These are phyloP conservation scores for Halichoeres trimaculatus DNA, from an alignment of 2,113 vertebrate species.

Conservation along the genomic window DNA sequence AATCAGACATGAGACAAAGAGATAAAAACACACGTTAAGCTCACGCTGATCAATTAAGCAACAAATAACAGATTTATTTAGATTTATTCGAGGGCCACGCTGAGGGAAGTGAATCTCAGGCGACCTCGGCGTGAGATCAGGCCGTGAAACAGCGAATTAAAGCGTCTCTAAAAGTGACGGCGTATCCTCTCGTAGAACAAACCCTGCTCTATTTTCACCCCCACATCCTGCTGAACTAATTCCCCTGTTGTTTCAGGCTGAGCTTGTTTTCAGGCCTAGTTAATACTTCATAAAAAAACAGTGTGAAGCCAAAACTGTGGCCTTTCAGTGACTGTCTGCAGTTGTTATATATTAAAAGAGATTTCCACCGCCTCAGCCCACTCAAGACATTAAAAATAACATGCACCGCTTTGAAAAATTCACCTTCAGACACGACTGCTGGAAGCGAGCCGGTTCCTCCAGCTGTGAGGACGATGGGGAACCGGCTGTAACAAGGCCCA, in stretches of 20 bases:
- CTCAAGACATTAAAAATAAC: neutral
- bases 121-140: neutral
- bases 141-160: neutral
- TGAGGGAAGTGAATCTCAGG: too few species aligned
- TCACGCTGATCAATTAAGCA: slow-evolving; percentile 4
- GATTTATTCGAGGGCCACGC: too few species aligned
- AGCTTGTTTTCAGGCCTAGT: neutral
- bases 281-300: neutral
- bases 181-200: neutral
- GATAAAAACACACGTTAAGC: slow-evolving; percentile 18
- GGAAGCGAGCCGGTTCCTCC: neutral
- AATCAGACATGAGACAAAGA: slow-evolving; percentile 10
- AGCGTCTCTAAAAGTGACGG: neutral
- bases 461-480: neutral
- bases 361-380: neutral
- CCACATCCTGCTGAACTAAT: neutral
- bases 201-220: neutral
- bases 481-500: neutral
- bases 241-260: neutral
- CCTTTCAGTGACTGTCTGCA: neutral
- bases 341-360: neutral
- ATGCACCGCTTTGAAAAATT: neutral
- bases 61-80: neutral
- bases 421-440: neutral
- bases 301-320: neutral